A percentile compares a stretch with the other conserved stretches of the same genome.
phyloP scores from a whole-genome alignment of 2,888 invertebrate genomes.

The Arenicola marina region DNA sequence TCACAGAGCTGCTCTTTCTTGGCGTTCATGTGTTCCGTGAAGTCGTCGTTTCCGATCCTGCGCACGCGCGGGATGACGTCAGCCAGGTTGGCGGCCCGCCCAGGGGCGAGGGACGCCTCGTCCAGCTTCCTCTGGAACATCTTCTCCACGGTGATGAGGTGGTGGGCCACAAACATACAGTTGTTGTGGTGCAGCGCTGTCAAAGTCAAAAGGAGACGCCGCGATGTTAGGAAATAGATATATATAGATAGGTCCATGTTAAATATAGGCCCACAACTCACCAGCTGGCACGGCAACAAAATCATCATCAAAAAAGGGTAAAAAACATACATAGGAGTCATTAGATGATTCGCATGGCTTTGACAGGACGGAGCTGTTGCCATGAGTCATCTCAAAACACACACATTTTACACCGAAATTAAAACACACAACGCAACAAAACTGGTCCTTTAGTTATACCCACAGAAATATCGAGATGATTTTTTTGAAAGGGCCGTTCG shows the following conservation, averaged over 20 bases:
- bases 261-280: neutral
- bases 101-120: neutral
- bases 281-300: neutral
- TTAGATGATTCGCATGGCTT: no score
- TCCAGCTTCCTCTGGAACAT: slow-evolving; percentile 22
- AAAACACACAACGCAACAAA: no score
- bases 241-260: neutral
- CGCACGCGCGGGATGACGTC: slow-evolving; percentile 26
- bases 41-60: slow-evolving; percentile 30
- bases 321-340: no score
- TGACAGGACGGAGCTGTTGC: no score
- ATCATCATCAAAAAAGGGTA: no score
- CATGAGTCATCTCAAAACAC: no score
- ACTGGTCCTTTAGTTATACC: no score
- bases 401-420: no score
- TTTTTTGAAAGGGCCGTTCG: no score
- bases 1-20: slow-evolving; percentile 26
- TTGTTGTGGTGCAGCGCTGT: slow-evolving; percentile 36
- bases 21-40: slow-evolving; percentile 24
- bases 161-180: slow-evolving; percentile 37
- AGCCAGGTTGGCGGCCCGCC: slow-evolving; percentile 15
- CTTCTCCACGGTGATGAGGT: slow-evolving; percentile 31
- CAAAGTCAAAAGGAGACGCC: neutral
- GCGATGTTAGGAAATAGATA: neutral
- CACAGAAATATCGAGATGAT: no score